Conservation (phyloP, 2,797 vertebrate species). For the Xiphophorus birchmanni region DNA sequence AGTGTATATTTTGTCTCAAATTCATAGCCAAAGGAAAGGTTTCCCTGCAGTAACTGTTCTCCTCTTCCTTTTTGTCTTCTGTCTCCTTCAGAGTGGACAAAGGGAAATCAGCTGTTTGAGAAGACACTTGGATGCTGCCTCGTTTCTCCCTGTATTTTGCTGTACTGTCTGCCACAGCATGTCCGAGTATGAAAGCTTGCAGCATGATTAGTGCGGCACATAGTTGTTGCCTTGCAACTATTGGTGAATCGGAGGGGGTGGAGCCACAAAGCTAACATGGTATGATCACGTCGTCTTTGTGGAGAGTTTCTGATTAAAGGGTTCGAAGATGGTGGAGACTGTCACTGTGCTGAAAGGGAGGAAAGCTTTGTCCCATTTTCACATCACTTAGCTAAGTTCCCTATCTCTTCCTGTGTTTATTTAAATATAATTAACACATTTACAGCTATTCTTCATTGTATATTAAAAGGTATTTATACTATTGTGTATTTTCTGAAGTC, state of each 20-base stretch:
- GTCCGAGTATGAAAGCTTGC: constrained; percentile 35
- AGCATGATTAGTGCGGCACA: constrained; percentile 39
- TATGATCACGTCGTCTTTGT: constrained; percentile 14
- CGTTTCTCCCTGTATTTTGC: constrained; percentile 23
- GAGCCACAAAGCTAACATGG: constrained; percentile 20
- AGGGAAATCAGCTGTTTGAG: constrained; percentile 62
- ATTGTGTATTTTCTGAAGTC: constrained; percentile 15
- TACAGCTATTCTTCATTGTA: constrained; percentile 29
- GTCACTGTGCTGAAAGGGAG: constrained; percentile 41
- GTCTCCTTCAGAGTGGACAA: constrained; percentile 52
- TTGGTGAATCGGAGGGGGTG: constrained; percentile 22
- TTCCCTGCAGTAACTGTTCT: not conserved
- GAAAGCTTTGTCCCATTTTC: constrained; percentile 29
- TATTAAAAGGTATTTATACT: constrained; percentile 10
- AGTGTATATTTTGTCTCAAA: not conserved
- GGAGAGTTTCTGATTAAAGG: constrained; percentile 3
- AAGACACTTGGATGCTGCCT: constrained; percentile 21
- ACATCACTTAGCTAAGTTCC: constrained; percentile 22
- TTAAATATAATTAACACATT: constrained; percentile 16
- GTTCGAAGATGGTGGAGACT: constrained; percentile 11
- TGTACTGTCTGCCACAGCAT: constrained; percentile 37
- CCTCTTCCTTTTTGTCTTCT: not conserved
- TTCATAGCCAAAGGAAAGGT: not conserved
- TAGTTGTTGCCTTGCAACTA: constrained; percentile 26
- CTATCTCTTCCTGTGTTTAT: constrained; percentile 11